Evolutionary conservation across 1,140 invertebrate species (phyloP), one percentile per base, ranked within the genome.

Genomic region (Eumaeus atala): DNA sequence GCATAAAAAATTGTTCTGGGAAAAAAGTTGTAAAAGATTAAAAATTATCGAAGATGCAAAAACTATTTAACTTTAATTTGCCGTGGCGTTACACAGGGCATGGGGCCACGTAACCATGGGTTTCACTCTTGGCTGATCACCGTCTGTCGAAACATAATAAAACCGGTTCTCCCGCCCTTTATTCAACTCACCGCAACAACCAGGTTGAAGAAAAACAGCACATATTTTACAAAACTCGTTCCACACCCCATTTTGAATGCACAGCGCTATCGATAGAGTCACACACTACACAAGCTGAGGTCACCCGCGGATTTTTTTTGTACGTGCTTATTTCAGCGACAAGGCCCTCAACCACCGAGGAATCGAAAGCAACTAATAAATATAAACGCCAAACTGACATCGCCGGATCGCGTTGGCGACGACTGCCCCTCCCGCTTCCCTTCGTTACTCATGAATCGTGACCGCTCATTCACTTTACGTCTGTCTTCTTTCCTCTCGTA

Each of bases 191-290:
- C 94, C 84, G 94, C 93, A 84, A 96, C 95, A 47, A 95, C 79
- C 67, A 96, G 88, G 83, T 95, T 96, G 90, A 95, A 95, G 67
- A 93, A 89, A 77, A 95, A 95, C 53, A 95, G 90, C 65, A 95
- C 88, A 83, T 94, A 95, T 90, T 95, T 95, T 64, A 95, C 90
- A 87, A 92, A 93, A 83, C 91, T 89, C 89, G 92, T 92, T 70
- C 92, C 92, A 70, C 92, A 92, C 72, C 92, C 92, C 86, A 88
- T 88, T 67, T 78, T 84, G 77, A 69, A 71, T 62, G 48, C 78
- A 82, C 80, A 71, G 53, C 64, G 59, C 48, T 28, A 28, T 28
- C 21, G 21, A 28, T 54, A 50, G 56, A 66, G 59, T 72, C 70
- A 72, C 69, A 71, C 77, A 83, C 70, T 73, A 66, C 74, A 82